These are phyloP conservation scores for Pipistrellus pygmaeus DNA, from an alignment of 2,797 vertebrate species.

Conservation along the genomic window DNA sequence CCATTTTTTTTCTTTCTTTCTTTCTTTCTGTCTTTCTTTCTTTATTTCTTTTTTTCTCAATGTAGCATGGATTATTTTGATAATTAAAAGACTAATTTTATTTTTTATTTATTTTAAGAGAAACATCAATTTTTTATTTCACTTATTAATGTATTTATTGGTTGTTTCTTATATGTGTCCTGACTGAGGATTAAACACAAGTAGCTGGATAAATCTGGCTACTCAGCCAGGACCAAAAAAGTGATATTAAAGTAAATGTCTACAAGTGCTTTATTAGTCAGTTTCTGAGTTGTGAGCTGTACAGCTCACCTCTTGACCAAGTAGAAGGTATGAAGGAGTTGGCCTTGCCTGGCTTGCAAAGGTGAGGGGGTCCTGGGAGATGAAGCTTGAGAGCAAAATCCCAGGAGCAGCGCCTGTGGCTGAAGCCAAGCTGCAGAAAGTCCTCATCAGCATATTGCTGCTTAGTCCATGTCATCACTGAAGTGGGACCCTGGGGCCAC, in stretches of 20 bases:
- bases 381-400: too few species aligned
- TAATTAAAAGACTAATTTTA: not conserved
- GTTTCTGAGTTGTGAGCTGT: not conserved
- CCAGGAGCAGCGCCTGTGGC: too few species aligned
- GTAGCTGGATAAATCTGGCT: not conserved
- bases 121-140: not conserved
- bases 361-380: accelerated
- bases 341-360: too few species aligned
- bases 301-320: not conserved
- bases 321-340: accelerated
- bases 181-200: not conserved
- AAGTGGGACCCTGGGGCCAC: accelerated
- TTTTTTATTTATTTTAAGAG: not conserved
- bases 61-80: not conserved
- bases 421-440: not conserved
- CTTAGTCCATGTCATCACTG: too few species aligned
- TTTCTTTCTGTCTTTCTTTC: too few species aligned
- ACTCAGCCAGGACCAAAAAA: not conserved
- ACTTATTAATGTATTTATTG: not conserved
- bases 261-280: not conserved
- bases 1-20: not conserved
- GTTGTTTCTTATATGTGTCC: not conserved
- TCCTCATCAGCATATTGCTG: not conserved
- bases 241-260: not conserved
- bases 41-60: too few species aligned